Evolutionary conservation across 2,888 invertebrate genomes (phyloP).

Genomic region (Morpho helenor): DNA sequence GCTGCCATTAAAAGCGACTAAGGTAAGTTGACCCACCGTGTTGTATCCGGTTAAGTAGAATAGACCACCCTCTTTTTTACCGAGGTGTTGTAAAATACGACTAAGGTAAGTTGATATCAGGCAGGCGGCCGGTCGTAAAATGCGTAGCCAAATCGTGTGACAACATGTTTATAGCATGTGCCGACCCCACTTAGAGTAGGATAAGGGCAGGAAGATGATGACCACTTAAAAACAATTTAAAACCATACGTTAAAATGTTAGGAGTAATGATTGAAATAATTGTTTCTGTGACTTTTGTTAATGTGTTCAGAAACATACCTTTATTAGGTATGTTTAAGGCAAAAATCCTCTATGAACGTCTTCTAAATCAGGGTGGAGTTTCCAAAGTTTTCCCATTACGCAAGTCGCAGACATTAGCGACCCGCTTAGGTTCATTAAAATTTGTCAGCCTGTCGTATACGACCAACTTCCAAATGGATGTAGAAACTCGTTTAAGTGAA

Average conservation of each 20-base stretch:
- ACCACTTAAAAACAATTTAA: constrained; percentile 21
- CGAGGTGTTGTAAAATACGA: no score
- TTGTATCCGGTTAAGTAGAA: no score
- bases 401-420: constrained; percentile 71
- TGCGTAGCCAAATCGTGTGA: no score
- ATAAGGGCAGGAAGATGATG: no score
- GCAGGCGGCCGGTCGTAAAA: no score
- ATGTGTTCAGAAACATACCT: constrained; percentile 56
- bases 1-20: no score
- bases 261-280: constrained; percentile 9
- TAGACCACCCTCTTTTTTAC: no score
- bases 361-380: constrained; percentile 30
- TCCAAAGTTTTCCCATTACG: constrained; percentile 75
- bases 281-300: constrained; percentile 38
- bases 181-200: no score
- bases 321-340: constrained; percentile 34
- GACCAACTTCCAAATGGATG: constrained; percentile 75
- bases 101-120: no score
- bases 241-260: constrained; percentile 5
- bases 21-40: no score
- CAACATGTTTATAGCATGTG: no score
- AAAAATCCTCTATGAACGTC: constrained; percentile 38
- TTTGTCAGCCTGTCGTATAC: constrained; percentile 76
- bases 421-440: constrained; percentile 77
- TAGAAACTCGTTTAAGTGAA: constrained; percentile 77